Evolutionary conservation across 1,140 invertebrate genomes (phyloP).

Genomic region (Leptoteleia sp.): DNA sequence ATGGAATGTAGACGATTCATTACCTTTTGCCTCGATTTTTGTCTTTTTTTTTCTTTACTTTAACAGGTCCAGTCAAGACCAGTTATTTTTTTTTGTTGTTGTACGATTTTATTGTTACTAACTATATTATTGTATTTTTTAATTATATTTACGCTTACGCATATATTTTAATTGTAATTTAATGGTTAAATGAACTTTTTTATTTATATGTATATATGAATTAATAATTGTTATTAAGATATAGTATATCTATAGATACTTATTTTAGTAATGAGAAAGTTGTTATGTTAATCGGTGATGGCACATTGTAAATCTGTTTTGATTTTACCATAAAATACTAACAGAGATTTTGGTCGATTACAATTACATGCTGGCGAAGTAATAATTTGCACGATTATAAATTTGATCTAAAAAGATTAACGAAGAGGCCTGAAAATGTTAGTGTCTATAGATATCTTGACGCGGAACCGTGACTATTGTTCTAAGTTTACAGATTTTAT

Average conservation of each 20-base stretch:
- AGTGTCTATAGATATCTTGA: constrained; percentile 51
- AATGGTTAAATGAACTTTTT: constrained; percentile 5
- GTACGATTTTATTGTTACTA: constrained; percentile 24
- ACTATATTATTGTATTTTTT: constrained; percentile 6
- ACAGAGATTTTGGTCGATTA: too few relatives aligned
- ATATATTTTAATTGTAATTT: constrained; percentile 2
- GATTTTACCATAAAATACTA: too few relatives aligned
- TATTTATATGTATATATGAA: constrained; percentile 13
- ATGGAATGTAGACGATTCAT: constrained; percentile 48
- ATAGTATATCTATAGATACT: constrained; percentile 31
- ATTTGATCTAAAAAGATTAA: constrained; percentile 11
- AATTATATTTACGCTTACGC: constrained; percentile 5
- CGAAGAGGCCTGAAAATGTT: constrained; percentile 18
- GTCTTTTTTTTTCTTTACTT: too few relatives aligned
- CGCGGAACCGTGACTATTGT: constrained; percentile 38
- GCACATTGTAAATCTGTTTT: too few relatives aligned
- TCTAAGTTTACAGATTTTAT: neutral
- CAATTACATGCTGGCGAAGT: too few relatives aligned
- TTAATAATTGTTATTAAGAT: too few relatives aligned
- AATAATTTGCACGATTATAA: constrained; percentile 5
- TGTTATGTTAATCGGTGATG: constrained; percentile 21
- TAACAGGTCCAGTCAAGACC: too few relatives aligned
- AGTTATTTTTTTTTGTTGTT: constrained; percentile 3
- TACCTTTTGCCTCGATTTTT: constrained; percentile 27
- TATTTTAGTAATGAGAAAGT: neutral